Base-by-base conservation (phyloP, 2,113 vertebrate genomes). In the Pipa parva region DNA sequence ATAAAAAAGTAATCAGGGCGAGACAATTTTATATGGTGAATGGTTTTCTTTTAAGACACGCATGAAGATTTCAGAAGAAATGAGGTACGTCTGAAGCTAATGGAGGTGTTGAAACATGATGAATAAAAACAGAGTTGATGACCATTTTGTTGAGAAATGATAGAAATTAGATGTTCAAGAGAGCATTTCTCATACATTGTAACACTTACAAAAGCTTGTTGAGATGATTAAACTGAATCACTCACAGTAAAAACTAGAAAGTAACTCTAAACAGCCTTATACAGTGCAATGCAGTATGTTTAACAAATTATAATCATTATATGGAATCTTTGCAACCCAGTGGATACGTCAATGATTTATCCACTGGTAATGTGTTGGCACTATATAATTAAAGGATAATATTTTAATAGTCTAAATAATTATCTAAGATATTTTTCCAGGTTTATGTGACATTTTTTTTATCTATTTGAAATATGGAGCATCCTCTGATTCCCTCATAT, bases 1-100 rank as follows among this genome's bases (percentile, higher is more conserved):
- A 70, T 70, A 70, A 60, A 70, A 68, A 52, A 45, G 66, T 54
- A 28, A 61, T 70, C 66, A 70, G 58, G n/a, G 18, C 9, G 21
- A 45, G 28, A 61, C 31, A 24, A 61, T 54, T 48, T 60, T 70
- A 54, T 36, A 51, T 42, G 33, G 36, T 52, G 48, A 25, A 27
- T n/a, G 48, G 36, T 42, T 61, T 52, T 31, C 57, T 60, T 59
- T 60, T 61, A 28, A 70, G 45, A 59, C 58, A 49, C n/a, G 58
- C 51, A 59, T 54, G 66, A 54, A 54, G 57, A 70, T 70, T 46
- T 29, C 18, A 24, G 25, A 45, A 45, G 66, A 60, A 60, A 70
- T 61, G 66, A 70, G 24, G 15, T 52, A 61, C 18, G 54, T 50
- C 57, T 24, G 20, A 36, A 61, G 66, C n/a, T 45, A 54, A 54